Evolutionary conservation across 2,888 invertebrate species (phyloP).

Genomic region (Caenorhabditis sp.): DNA sequence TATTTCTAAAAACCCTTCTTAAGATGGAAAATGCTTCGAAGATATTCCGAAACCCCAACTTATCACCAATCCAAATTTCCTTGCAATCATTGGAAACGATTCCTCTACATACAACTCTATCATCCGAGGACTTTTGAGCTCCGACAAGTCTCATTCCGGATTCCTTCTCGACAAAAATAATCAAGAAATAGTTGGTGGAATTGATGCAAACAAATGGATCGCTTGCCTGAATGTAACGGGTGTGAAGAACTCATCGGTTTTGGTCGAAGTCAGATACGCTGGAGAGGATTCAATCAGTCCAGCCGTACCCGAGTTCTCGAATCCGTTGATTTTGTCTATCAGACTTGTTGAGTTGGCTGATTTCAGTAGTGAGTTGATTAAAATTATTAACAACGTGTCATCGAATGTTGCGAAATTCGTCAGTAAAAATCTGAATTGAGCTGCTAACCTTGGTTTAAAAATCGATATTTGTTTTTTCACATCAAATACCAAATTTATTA

Average conservation of each 20-base stretch:
- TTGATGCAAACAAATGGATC: conserved; percentile 17
- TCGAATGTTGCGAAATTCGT: too few species aligned
- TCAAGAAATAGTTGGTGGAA: conserved; percentile 26
- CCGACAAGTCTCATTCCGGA: conserved; percentile 13
- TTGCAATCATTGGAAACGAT: conserved; percentile 9
- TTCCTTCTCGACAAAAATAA: neutral
- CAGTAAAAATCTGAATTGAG: too few species aligned
- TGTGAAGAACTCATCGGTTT: conserved; percentile 9
- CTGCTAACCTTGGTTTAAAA: too few species aligned
- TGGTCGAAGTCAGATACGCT: conserved; percentile 31
- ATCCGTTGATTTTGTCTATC: conserved; percentile 31
- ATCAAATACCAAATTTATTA: too few species aligned
- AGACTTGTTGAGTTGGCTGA: conserved; percentile 19
- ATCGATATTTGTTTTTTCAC: too few species aligned
- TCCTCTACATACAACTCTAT: conserved; percentile 12
- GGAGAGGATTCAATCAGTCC: conserved; percentile 21
- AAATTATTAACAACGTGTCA: neutral
- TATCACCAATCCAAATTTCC: conserved; percentile 8
- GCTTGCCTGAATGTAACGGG: conserved; percentile 24
- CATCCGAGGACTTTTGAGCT: conserved; percentile 14
- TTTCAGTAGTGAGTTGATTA: conserved; percentile 9
- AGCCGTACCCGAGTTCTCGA: conserved; percentile 7
- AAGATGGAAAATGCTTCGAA: conserved; percentile 23
- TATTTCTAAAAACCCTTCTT: conserved; percentile 1
- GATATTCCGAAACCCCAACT: conserved; percentile 10